Conservation (phyloP, 2,888 invertebrate species). For the Eubasilissa splendida region DNA sequence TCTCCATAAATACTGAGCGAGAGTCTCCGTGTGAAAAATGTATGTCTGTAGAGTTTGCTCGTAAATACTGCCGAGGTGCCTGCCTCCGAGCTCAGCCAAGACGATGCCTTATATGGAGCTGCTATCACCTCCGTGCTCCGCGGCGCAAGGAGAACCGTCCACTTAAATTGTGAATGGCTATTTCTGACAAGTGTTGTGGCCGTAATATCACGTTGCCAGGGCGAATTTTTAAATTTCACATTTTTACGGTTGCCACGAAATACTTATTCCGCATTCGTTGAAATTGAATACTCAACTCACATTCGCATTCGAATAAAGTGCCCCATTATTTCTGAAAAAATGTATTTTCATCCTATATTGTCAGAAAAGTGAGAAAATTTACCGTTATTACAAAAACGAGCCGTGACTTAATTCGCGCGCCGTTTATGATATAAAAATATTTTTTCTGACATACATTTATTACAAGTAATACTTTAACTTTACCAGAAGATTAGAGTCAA, state of each 20-base stretch:
- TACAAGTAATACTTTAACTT: too few relatives aligned
- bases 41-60: slow-evolving; percentile 3
- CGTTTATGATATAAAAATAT: too few relatives aligned
- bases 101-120: neutral
- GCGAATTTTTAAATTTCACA: neutral
- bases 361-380: too few relatives aligned
- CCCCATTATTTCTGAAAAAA: too few relatives aligned
- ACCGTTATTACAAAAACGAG: too few relatives aligned
- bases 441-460: too few relatives aligned
- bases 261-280: neutral
- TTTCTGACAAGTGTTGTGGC: slow-evolving; percentile 28
- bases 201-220: slow-evolving; percentile 18
- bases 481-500: too few relatives aligned
- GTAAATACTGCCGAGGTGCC: slow-evolving; percentile 18
- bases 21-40: slow-evolving; percentile 29
- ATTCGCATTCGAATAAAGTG: too few relatives aligned
- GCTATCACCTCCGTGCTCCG: slow-evolving; percentile 12
- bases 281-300: too few relatives aligned
- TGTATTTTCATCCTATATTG: too few relatives aligned
- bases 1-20: slow-evolving; percentile 25
- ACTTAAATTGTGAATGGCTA: slow-evolving; percentile 22
- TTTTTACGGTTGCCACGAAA: neutral
- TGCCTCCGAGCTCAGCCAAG: neutral
- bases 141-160: slow-evolving; percentile 22
- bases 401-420: too few relatives aligned